Evolutionary conservation across 2,888 invertebrate genomes (phyloP), one percentile per base, ranked within the genome.

Genomic region (Fabriciana adippe): DNA sequence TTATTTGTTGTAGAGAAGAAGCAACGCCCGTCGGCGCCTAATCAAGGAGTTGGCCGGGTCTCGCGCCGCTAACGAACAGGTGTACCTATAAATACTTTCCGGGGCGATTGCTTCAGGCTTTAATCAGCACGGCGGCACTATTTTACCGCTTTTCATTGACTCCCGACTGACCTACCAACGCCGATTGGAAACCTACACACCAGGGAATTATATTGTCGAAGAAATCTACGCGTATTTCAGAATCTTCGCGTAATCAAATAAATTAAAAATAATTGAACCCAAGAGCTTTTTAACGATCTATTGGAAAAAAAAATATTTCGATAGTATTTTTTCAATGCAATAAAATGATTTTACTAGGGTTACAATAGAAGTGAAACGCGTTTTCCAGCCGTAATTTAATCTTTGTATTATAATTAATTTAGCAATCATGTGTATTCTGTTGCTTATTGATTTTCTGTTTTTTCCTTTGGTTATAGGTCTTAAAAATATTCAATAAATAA

Each of bases 31-130:
- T 83, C 83, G 89, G 90, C 90, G 86, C 90, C 91, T 91, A 92
- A 92, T 92, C 92, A 92, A 91, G 90, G 88, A 92, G 89, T 92
- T 92, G 91, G 91, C 92, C 82, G 85, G 84, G 85, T 83, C 86
- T 86, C 81, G 87, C 83, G 87, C 87, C 84, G 84, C 90, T 92
- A 92, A 92, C 92, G 92, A 92, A 90, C 92, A 92, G 91, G 91
- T 92, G 91, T 88, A 91, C 90, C 90, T 90, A 92, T 92, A 92
- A 92, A 92, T 92, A 92, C 90, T 91, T 90, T 89, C 88, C 89
- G 87, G 82, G 87, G 88, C 87, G 89, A 92, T 92, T 91, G 91
- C 92, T 92, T 80, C 88, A 88, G 92, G 92, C 90, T 91, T 92
- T 92, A 92, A 92, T 92, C 92, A 92, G 90, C 89, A 82, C 87